phyloP scores from a whole-genome alignment of 2,797 vertebrate genomes.

The Alcedo quadribrachys region DNA sequence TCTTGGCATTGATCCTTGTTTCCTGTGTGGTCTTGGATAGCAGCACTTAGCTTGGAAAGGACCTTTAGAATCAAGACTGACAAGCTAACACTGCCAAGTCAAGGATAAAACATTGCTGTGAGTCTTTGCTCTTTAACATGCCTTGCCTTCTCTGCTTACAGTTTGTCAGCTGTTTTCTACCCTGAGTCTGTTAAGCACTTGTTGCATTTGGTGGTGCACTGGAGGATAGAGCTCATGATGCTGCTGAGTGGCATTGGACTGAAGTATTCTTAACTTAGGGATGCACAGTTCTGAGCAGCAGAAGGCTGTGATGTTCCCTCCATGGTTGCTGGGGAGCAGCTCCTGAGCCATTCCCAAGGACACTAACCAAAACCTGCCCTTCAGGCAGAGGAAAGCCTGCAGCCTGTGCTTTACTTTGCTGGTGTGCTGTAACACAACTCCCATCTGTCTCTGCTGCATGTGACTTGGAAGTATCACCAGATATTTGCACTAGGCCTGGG shows the following conservation, averaged over 20 bases:
- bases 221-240: not conserved
- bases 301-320: not conserved
- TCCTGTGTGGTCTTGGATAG: not conserved
- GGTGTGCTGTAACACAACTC: rapidly evolving
- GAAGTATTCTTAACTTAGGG: not conserved
- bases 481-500: not conserved
- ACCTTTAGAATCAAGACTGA: not conserved
- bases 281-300: not conserved
- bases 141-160: not conserved
- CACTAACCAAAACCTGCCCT: not conserved
- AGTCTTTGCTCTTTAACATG: not conserved
- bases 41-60: not conserved
- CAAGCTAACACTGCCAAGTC: not conserved
- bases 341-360: not conserved
- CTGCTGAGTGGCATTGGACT: rapidly evolving
- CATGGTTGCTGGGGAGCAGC: not conserved
- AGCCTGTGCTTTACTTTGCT: rapidly evolving
- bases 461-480: not conserved
- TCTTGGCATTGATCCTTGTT: not conserved
- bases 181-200: rapidly evolving
- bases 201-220: rapidly evolving
- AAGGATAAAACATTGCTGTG: not conserved
- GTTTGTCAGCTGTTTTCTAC: not conserved
- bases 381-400: not conserved
- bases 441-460: rapidly evolving